Base-by-base conservation (phyloP, 1,140 invertebrate genomes). In the Cryptotermes secundus region DNA sequence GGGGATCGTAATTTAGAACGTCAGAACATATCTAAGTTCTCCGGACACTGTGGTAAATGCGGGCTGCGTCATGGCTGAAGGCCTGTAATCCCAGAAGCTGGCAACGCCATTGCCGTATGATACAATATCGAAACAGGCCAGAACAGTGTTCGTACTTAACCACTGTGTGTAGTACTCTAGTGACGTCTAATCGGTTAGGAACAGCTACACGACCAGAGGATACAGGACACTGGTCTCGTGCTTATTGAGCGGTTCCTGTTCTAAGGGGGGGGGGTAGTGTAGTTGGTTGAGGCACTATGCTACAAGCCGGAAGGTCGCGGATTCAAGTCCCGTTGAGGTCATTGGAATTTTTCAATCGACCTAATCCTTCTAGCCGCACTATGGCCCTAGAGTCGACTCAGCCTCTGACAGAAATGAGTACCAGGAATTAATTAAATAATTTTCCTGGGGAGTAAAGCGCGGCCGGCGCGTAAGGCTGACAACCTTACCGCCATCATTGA, bases 121-220 rank as follows among this genome's bases (percentile, higher is more conserved):
- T 72, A 72, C 31, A 26, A 72, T 72, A 72, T 72, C 59, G n/a
- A 26, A 72, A 72, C 59, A 72, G n/a, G 59, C 59, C 59, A 72
- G 59, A 72, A 72, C 59, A 72, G 16, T 72, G 59, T 31, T 72
- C 59, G 26, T 26, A 72, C 53, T 72, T 72, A 72, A 72, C 59
- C 59, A 31, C 59, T 72, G 59, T 72, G 59, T 72, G 16, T 72
- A 72, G 59, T 72, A 26, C n/a, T 72, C 59, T 72, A 72, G 31
- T 72, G 59, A 31, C 59, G n/a, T 72, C 26, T 72, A 72, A 72
- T 72, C 59, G 59, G 59, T 72, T 72, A 6, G 59, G 59, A 31
- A 72, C 59, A 72, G 59, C 3, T n/a, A 72, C 59, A 31, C 2
- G 3, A 72, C 59, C 59, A 72, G 14, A 4, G 31, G 26, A 72